Evolutionary conservation across 2,113 vertebrate species (phyloP).

Genomic region (Tachysurus vachellii): DNA sequence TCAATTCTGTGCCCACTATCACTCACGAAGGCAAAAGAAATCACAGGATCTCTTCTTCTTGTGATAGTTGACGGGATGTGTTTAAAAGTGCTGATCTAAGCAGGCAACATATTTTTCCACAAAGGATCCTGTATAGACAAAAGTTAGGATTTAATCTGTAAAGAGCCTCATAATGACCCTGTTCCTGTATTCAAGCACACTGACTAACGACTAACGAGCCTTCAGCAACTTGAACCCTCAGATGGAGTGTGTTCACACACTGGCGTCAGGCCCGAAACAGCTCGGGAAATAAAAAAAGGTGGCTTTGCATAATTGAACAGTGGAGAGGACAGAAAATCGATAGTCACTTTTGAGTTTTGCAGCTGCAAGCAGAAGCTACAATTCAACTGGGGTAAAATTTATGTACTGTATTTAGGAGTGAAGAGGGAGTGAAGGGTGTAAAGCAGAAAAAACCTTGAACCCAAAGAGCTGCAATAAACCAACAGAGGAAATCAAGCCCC

Average conservation of each 20-base stretch:
- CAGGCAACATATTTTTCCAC: background rate
- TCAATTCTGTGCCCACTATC: background rate
- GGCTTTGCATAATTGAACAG: conserved; percentile 77
- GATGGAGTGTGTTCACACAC: background rate
- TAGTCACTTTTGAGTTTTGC: conserved; percentile 77
- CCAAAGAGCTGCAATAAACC: conserved; percentile 54
- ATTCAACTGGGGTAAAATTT: conserved; percentile 53
- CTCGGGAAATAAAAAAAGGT: conserved; percentile 33
- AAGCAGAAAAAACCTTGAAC: conserved; percentile 39
- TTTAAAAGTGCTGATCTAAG: conserved; percentile 24
- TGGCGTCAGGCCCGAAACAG: background rate
- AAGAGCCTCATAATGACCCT: conserved; percentile 43
- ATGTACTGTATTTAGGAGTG: background rate
- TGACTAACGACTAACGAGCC: background rate
- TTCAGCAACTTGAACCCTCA: background rate
- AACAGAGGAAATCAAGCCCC: conserved; percentile 8
- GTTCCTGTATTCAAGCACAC: background rate
- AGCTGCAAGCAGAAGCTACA: conserved; percentile 73
- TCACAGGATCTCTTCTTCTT: background rate
- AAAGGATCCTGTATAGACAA: background rate
- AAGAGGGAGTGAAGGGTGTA: background rate
- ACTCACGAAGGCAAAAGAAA: conserved; percentile 1
- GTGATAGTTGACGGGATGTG: background rate
- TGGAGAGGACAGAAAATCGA: conserved; percentile 78
- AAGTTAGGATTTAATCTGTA: background rate